These are phyloP conservation scores for Saguinus imperator DNA, from an alignment of 2,113 vertebrate species.

Conservation along the genomic window DNA sequence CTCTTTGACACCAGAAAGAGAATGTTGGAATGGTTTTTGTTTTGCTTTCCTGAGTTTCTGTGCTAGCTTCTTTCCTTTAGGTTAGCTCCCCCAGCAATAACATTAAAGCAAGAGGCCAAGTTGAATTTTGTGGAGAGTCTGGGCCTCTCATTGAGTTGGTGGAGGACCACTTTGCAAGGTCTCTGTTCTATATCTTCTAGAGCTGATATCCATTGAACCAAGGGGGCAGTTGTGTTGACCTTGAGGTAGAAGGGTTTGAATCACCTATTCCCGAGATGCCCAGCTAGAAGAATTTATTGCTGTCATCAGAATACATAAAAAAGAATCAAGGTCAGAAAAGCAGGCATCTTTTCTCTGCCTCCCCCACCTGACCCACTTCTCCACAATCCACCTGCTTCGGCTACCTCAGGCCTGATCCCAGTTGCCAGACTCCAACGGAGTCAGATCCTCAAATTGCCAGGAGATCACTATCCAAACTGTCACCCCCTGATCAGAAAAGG, in stretches of 20 bases:
- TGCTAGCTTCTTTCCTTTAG: background rate
- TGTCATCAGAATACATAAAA: background rate
- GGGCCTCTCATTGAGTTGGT: background rate
- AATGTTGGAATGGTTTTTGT: background rate
- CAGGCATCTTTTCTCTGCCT: background rate
- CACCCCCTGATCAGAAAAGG: conserved; percentile 64
- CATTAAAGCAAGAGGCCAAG: background rate
- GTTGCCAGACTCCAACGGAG: conserved; percentile 52
- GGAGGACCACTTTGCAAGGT: background rate
- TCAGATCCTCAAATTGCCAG: background rate
- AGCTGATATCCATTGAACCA: background rate
- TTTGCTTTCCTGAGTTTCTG: background rate
- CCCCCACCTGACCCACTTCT: conserved; percentile 50
- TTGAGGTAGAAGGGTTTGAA: background rate
- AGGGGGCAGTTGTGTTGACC: background rate
- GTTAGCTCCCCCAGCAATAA: background rate
- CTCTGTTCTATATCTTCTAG: background rate
- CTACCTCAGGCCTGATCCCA: background rate
- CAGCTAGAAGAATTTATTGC: background rate
- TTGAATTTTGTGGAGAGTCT: background rate
- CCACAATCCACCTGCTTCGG: conserved; percentile 56
- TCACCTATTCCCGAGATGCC: background rate
- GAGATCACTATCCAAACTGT: conserved; percentile 66
- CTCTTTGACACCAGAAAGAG: background rate
- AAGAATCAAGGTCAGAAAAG: background rate